Conservation (phyloP, 2,797 vertebrate species). For the Poliocrania exsul region DNA sequence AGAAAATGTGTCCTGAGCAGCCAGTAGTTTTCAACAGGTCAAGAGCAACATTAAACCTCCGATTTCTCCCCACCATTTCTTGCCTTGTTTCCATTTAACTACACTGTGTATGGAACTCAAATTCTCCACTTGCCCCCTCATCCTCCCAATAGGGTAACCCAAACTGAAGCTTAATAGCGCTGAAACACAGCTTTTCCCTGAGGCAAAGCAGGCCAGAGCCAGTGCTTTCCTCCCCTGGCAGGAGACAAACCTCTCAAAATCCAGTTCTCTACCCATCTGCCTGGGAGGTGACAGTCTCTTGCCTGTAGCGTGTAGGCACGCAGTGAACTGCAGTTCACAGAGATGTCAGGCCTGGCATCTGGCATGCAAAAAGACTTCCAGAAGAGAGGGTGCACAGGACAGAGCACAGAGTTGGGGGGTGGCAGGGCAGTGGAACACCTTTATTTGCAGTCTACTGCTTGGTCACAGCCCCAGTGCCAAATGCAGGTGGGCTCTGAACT, state of each 20-base stretch:
- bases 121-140: neutral
- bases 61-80: neutral
- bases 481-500: neutral
- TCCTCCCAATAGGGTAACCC: neutral
- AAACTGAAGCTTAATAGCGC: neutral
- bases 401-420: neutral
- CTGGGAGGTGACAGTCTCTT: neutral
- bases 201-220: neutral
- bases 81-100: neutral
- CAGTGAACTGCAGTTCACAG: neutral
- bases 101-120: neutral
- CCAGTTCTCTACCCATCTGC: neutral
- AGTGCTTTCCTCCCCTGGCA: neutral
- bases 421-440: fast-evolving
- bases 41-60: neutral
- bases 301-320: neutral
- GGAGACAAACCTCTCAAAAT: neutral
- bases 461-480: neutral
- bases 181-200: neutral
- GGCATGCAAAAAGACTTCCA: neutral
- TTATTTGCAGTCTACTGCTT: neutral
- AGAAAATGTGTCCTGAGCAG: neutral
- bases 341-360: neutral
- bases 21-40: neutral
- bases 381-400: neutral